These are phyloP conservation scores for Chrysina gloriosa DNA, from an alignment of 2,888 invertebrate genomes.

Conservation along the genomic window DNA sequence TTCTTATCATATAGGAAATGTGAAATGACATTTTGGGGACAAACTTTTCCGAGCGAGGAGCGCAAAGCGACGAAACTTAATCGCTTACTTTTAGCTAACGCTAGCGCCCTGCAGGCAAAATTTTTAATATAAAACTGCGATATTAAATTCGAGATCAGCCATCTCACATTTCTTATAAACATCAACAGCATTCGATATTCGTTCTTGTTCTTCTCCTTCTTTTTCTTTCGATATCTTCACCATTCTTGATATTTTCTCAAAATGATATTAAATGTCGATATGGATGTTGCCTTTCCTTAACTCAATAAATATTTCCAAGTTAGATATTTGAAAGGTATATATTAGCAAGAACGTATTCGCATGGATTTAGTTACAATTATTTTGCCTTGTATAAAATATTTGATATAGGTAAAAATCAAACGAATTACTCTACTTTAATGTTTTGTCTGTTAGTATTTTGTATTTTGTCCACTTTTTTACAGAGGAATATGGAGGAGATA, in stretches of 20 bases:
- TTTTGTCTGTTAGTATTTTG: too few relatives aligned
- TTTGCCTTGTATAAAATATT: too few relatives aligned
- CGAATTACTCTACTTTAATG: too few relatives aligned
- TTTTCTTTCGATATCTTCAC: slow-evolving; percentile 33
- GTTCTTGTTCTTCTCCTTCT: slow-evolving; percentile 14
- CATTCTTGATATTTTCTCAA: slow-evolving; percentile 39
- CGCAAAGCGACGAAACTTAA: slow-evolving; percentile 15
- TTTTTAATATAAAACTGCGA: slow-evolving; percentile 43
- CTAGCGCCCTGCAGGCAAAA: slow-evolving; percentile 32
- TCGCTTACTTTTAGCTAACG: slow-evolving; percentile 31
- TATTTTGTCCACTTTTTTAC: too few relatives aligned
- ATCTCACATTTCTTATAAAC: slow-evolving; percentile 39
- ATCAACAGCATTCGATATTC: slow-evolving; percentile 36
- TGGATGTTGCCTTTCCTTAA: slow-evolving; percentile 40
- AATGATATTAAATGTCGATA: slow-evolving; percentile 44
- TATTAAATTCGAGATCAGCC: slow-evolving; percentile 41
- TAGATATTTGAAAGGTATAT: background rate
- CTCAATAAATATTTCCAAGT: slow-evolving; percentile 9
- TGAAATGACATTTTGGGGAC: background rate
- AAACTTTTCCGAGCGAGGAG: background rate
- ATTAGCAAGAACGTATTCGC: background rate
- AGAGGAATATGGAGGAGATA: too few relatives aligned
- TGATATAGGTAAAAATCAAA: too few relatives aligned
- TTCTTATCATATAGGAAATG: too few relatives aligned
- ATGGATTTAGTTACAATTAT: slow-evolving; percentile 6